phyloP scores from a whole-genome alignment of 2,113 vertebrate species.

The Fulmarus glacialis region DNA sequence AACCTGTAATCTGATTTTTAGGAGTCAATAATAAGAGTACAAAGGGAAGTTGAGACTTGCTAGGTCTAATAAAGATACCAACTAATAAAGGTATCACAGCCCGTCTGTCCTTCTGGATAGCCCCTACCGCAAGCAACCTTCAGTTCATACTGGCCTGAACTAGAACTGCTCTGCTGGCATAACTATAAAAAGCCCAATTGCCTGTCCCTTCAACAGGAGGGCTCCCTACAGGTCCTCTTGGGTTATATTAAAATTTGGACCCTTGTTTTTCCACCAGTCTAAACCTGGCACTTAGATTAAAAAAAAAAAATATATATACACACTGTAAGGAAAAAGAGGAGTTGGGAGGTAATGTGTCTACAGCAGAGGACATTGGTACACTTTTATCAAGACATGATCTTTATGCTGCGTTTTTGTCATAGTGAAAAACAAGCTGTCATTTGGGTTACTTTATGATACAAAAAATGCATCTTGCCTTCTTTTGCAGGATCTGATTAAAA shows the following conservation, averaged over 20 bases:
- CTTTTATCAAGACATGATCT: neutral
- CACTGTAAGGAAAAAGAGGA: neutral
- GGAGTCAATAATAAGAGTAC: neutral
- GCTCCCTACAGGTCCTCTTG: neutral
- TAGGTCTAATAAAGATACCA: neutral
- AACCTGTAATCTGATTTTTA: neutral
- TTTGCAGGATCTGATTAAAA: slow-evolving; percentile 25
- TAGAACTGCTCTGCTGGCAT: neutral
- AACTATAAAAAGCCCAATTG: neutral
- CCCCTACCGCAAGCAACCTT: neutral
- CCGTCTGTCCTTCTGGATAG: neutral
- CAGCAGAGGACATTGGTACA: neutral
- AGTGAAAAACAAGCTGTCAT: neutral
- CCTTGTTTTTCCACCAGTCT: neutral
- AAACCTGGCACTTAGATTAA: neutral
- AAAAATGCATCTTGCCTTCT: neutral
- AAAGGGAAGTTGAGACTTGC: neutral
- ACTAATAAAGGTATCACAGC: neutral
- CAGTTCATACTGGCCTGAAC: neutral
- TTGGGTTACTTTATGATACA: neutral
- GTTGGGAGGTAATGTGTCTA: neutral
- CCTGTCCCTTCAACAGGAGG: neutral
- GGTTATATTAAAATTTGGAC: neutral
- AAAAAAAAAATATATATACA: neutral
- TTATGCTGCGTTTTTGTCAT: neutral